These are phyloP conservation scores for Poecilus cupreus DNA, from an alignment of 2,888 invertebrate genomes.

Conservation along the genomic window DNA sequence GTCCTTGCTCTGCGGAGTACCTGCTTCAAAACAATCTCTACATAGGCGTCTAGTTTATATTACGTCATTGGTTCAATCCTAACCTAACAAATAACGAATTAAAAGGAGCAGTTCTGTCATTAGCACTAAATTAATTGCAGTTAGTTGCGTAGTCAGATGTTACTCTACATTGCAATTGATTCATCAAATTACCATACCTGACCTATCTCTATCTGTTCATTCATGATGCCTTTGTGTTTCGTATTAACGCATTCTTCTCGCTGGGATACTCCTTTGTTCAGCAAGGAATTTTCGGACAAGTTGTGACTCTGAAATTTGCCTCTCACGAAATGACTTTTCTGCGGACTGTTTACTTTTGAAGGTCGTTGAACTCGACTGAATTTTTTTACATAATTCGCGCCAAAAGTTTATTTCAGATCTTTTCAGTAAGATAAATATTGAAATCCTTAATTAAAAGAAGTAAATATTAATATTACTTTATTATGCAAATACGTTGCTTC, in stretches of 20 bases:
- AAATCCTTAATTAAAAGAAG: background rate
- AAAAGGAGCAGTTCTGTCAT: too few relatives aligned
- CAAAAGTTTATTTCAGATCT: constrained; percentile 54
- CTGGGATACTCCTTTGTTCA: too few relatives aligned
- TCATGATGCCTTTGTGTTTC: background rate
- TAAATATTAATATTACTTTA: background rate
- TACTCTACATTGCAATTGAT: background rate
- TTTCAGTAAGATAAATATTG: constrained; percentile 33
- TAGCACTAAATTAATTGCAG: too few relatives aligned
- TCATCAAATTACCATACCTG: background rate
- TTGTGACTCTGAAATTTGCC: background rate
- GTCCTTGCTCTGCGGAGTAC: too few relatives aligned
- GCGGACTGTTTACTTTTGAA: background rate
- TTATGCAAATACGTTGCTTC: too few relatives aligned
- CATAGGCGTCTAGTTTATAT: too few relatives aligned
- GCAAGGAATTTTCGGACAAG: too few relatives aligned
- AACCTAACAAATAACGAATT: too few relatives aligned
- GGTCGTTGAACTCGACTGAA: background rate
- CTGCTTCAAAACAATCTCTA: too few relatives aligned
- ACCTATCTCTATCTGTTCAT: background rate
- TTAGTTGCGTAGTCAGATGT: too few relatives aligned
- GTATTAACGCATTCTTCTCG: background rate
- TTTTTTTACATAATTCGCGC: background rate
- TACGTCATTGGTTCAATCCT: too few relatives aligned
- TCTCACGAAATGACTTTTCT: background rate